phyloP scores from a whole-genome alignment of 2,888 invertebrate species.

The Liopterus haemorrhoidalis region DNA sequence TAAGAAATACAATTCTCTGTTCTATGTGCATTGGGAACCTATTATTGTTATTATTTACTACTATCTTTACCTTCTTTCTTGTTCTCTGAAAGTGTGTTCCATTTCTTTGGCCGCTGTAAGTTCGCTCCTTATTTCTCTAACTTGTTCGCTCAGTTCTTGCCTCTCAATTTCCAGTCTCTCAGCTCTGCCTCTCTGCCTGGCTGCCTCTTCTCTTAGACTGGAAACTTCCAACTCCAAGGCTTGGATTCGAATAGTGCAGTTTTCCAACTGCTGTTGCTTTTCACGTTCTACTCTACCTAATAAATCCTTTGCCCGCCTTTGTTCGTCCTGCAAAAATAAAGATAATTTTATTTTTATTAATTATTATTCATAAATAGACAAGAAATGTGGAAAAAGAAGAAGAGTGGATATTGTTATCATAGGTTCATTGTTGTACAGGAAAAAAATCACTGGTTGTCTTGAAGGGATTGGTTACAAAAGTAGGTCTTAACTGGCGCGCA shows the following conservation, averaged over 20 bases:
- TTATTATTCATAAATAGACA: neutral
- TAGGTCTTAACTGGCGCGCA: too few species aligned
- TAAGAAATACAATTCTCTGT: too few species aligned
- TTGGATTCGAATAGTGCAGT: constrained; percentile 65
- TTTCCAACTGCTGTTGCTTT: constrained; percentile 69
- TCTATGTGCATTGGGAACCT: too few species aligned
- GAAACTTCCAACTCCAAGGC: constrained; percentile 62
- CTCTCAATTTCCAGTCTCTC: constrained; percentile 57
- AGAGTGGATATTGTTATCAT: too few species aligned
- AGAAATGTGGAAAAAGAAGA: too few species aligned
- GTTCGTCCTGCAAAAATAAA: constrained; percentile 63
- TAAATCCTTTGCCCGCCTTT: constrained; percentile 77
- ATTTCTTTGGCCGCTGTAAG: constrained; percentile 48
- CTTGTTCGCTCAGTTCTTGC: constrained; percentile 49
- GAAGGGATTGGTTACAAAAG: too few species aligned
- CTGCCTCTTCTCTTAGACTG: constrained; percentile 60
- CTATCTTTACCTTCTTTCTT: constrained; percentile 41
- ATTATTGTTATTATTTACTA: neutral
- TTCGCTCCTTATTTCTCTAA: constrained; percentile 52
- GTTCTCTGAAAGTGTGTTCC: constrained; percentile 39
- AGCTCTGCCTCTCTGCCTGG: constrained; percentile 56
- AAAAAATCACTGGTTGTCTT: too few species aligned
- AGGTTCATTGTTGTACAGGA: too few species aligned
- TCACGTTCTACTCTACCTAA: constrained; percentile 79
- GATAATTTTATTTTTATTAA: neutral